phyloP scores from a whole-genome alignment of 2,797 vertebrate genomes.

The Poliocrania exsul region DNA sequence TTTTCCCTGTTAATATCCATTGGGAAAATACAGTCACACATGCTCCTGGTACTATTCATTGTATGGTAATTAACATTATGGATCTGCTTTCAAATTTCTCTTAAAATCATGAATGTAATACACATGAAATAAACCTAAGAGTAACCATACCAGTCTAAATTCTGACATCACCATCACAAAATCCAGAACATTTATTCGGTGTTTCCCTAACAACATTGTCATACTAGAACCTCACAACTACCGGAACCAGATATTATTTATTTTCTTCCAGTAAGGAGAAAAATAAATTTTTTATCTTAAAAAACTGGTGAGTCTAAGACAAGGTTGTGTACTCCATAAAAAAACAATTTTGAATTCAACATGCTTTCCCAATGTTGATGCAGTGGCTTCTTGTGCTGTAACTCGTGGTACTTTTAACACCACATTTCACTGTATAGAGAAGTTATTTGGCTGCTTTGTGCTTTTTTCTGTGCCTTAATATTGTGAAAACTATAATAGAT shows the following conservation, averaged over 20 bases:
- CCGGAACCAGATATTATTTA: not conserved
- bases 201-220: not conserved
- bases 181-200: not conserved
- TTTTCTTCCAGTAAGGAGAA: not conserved
- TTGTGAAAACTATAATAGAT: not conserved
- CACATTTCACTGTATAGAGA: not conserved
- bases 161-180: not conserved
- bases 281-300: not conserved
- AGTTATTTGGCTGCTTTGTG: not conserved
- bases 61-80: not conserved
- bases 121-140: not conserved
- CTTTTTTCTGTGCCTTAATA: not conserved
- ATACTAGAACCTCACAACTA: not conserved
- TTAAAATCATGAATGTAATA: slow-evolving; percentile 2
- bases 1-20: not conserved
- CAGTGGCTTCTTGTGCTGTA: not conserved
- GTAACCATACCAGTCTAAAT: not conserved
- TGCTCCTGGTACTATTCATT: slow-evolving; percentile 10
- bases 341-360: not conserved
- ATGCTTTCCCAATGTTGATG: not conserved
- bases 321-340: not conserved
- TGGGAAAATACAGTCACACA: not conserved
- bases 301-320: not conserved
- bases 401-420: not conserved
- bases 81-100: slow-evolving; percentile 15